These are phyloP conservation scores for Baronia brevicornis DNA, from an alignment of 2,888 invertebrate species.

Conservation along the genomic window DNA sequence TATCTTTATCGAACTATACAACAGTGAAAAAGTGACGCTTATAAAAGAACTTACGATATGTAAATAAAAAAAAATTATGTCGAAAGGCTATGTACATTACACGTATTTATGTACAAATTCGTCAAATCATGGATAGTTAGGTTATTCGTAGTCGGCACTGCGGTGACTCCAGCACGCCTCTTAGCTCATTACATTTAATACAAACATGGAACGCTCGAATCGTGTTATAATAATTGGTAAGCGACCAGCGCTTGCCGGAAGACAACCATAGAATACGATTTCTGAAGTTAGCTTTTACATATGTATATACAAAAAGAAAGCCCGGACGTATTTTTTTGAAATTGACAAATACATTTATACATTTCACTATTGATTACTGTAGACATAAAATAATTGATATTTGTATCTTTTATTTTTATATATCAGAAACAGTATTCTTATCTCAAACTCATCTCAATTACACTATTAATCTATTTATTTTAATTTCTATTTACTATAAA, in stretches of 20 bases:
- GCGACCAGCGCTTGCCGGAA: conserved; percentile 16
- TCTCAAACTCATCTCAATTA: too few relatives aligned
- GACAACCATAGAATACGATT: conserved; percentile 11
- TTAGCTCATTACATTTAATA: conserved; percentile 1
- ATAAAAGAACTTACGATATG: conserved; percentile 44
- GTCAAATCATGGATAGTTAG: conserved; percentile 17
- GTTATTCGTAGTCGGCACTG: conserved; percentile 9
- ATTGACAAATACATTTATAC: too few relatives aligned
- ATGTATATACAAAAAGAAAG: conserved; percentile 4
- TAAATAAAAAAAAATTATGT: conserved; percentile 44
- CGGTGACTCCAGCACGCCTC: conserved; percentile 7
- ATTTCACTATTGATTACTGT: too few relatives aligned
- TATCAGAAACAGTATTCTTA: too few relatives aligned
- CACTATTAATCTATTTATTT: too few relatives aligned
- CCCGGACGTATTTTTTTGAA: too few relatives aligned
- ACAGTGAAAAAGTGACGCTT: conserved; percentile 56
- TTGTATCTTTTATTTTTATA: too few relatives aligned
- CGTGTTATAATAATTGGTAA: conserved; percentile 8
- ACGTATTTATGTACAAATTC: conserved; percentile 36
- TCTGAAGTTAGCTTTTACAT: neutral
- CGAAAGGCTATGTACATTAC: conserved; percentile 43
- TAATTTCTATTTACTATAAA: too few relatives aligned
- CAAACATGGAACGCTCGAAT: conserved; percentile 5
- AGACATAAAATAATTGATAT: too few relatives aligned
- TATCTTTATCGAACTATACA: conserved; percentile 70